phyloP scores from a whole-genome alignment of 2,888 invertebrate species.

The Raillietiella orientalis region DNA sequence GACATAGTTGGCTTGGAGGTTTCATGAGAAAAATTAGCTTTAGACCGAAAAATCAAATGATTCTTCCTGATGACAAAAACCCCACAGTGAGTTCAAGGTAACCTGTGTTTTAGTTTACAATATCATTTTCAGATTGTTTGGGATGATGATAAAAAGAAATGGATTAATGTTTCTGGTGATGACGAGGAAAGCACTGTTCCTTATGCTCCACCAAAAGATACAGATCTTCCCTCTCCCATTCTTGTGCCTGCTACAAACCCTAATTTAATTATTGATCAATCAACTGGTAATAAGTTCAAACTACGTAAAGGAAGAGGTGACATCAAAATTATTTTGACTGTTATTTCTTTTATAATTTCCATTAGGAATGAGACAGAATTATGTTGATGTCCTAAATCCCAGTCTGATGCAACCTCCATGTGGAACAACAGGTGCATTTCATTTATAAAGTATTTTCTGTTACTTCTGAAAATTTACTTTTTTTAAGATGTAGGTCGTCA shows the following conservation, averaged over 20 bases:
- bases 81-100: conserved; percentile 51
- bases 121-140: conserved; percentile 44
- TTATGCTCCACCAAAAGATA: conserved; percentile 30
- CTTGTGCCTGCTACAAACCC: no score
- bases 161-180: conserved; percentile 49
- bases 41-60: conserved; percentile 17
- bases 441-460: no score
- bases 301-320: not conserved
- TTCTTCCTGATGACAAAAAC: conserved; percentile 74
- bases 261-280: no score
- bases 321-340: conserved; percentile 2
- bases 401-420: no score
- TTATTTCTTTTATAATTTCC: conserved; percentile 7
- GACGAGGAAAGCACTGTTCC: conserved; percentile 19
- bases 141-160: conserved; percentile 54
- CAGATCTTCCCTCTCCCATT: conserved; percentile 16
- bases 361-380: conserved; percentile 44
- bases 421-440: no score
- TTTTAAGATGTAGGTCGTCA: no score
- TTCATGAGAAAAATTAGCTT: no score
- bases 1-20: no score
- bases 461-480: no score
- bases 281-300: conserved; percentile 9
- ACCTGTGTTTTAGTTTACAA: no score
- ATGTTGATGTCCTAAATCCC: conserved; percentile 66